These are phyloP conservation scores for Poecile atricapillus DNA, from an alignment of 2,113 vertebrate species.

Conservation along the genomic window DNA sequence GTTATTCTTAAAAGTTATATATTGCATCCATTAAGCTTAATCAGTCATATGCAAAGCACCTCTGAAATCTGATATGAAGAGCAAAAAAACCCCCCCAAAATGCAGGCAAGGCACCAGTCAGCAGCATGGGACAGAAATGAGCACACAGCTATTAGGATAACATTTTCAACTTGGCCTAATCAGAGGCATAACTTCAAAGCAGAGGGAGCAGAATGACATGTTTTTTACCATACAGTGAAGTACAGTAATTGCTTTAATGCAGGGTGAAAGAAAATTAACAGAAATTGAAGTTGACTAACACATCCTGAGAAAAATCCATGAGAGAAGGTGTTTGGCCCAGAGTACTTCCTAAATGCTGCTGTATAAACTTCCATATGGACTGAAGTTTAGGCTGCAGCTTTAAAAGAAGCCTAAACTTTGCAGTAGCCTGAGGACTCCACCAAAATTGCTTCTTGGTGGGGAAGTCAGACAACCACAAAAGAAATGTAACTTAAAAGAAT, in stretches of 20 bases:
- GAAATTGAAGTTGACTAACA: slow-evolving; percentile 6
- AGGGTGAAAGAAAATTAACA: slow-evolving; percentile 43
- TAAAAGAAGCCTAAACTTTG: not conserved
- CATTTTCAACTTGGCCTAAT: not conserved
- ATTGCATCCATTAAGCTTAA: slow-evolving; percentile 13
- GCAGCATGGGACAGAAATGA: not conserved
- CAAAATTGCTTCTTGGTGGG: not conserved
- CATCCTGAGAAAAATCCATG: slow-evolving; percentile 1
- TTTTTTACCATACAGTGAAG: not conserved
- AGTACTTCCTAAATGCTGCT: not conserved
- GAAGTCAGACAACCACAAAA: not conserved
- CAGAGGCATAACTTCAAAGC: not conserved
- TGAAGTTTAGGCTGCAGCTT: not conserved
- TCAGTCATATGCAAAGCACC: slow-evolving; percentile 25
- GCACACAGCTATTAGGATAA: not conserved
- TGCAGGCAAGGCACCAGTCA: not conserved
- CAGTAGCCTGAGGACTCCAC: not conserved
- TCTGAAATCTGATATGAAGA: slow-evolving; percentile 20
- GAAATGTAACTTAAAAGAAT: not conserved
- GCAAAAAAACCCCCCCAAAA: not conserved
- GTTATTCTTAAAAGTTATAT: not conserved
- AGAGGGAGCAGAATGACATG: not conserved
- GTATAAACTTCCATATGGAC: not conserved
- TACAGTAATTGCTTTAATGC: slow-evolving; percentile 15
- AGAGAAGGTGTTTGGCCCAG: not conserved